Conservation (phyloP, 2,888 invertebrate genomes). For the Rhorus exstirpatorius region DNA sequence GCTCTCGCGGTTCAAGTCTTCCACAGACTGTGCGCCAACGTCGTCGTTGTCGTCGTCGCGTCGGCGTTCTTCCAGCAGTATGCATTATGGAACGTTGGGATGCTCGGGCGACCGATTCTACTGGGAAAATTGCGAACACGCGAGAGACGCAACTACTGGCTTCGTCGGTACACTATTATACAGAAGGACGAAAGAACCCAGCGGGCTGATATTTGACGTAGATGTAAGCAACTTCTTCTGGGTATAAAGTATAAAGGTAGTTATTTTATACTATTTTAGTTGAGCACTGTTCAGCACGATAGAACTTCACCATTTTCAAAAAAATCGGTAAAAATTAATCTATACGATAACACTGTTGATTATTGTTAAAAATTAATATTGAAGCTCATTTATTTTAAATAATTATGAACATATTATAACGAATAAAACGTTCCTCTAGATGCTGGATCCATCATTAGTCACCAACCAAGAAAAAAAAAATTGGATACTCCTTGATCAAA, state of each 20-base stretch:
- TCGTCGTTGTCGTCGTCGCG: constrained; percentile 57
- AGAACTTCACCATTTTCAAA: too few species aligned
- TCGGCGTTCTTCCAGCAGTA: constrained; percentile 71
- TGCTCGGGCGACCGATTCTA: constrained; percentile 75
- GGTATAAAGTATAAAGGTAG: neutral
- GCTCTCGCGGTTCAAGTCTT: constrained; percentile 32
- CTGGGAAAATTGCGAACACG: constrained; percentile 82
- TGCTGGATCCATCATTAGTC: too few species aligned
- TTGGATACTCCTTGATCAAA: too few species aligned
- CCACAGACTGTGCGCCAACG: constrained; percentile 18
- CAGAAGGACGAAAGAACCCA: neutral
- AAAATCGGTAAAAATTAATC: too few species aligned
- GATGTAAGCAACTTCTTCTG: constrained; percentile 23
- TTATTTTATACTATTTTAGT: neutral
- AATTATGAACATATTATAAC: too few species aligned
- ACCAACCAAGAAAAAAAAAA: too few species aligned
- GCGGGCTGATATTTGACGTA: neutral
- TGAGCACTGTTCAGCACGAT: too few species aligned
- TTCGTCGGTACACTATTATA: neutral
- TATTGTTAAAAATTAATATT: too few species aligned
- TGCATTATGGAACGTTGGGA: constrained; percentile 83
- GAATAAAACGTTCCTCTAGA: too few species aligned
- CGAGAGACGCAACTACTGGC: constrained; percentile 77
- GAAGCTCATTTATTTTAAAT: too few species aligned
- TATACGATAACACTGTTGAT: too few species aligned